These are phyloP conservation scores for Agrilus cyanescens DNA, from an alignment of 2,888 invertebrate species.

Conservation along the genomic window DNA sequence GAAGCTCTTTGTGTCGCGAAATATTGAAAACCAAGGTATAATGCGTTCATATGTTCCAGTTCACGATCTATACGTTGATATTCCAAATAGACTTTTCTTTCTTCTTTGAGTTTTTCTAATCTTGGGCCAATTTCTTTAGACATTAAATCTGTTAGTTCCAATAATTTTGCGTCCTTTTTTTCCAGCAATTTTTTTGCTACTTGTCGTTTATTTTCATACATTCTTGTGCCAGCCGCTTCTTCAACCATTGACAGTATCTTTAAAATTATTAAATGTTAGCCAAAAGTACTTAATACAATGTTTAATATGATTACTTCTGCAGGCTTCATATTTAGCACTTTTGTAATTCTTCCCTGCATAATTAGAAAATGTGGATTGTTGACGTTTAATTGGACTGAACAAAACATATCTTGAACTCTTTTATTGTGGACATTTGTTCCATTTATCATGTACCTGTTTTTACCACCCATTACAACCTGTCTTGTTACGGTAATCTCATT, in stretches of 20 bases:
- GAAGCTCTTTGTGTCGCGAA: conserved; percentile 29
- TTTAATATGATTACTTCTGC: conserved; percentile 55
- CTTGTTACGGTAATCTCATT: conserved; percentile 87
- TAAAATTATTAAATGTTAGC: neutral
- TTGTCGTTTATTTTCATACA: conserved; percentile 91
- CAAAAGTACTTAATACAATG: conserved; percentile 4
- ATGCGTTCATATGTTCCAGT: conserved; percentile 64
- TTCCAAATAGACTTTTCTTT: conserved; percentile 73
- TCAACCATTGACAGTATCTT: conserved; percentile 94
- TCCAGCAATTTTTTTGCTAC: conserved; percentile 76
- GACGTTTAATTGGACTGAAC: conserved; percentile 93
- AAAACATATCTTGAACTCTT: conserved; percentile 86
- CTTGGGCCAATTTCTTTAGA: conserved; percentile 86
- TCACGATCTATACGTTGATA: conserved; percentile 79
- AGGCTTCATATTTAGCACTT: conserved; percentile 98
- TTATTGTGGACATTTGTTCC: conserved; percentile 84
- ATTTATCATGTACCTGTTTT: conserved; percentile 89
- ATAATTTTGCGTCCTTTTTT: conserved; percentile 83
- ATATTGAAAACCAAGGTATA: conserved; percentile 64
- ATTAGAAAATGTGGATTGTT: conserved; percentile 99
- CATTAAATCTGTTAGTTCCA: conserved; percentile 70
- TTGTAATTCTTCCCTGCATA: conserved; percentile 98
- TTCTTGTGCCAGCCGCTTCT: conserved; percentile 94
- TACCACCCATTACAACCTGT: conserved; percentile 79
- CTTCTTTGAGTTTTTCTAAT: conserved; percentile 71